Evolutionary conservation across 2,888 invertebrate species (phyloP).

Genomic region (Hirtodrosophila histrioides): DNA sequence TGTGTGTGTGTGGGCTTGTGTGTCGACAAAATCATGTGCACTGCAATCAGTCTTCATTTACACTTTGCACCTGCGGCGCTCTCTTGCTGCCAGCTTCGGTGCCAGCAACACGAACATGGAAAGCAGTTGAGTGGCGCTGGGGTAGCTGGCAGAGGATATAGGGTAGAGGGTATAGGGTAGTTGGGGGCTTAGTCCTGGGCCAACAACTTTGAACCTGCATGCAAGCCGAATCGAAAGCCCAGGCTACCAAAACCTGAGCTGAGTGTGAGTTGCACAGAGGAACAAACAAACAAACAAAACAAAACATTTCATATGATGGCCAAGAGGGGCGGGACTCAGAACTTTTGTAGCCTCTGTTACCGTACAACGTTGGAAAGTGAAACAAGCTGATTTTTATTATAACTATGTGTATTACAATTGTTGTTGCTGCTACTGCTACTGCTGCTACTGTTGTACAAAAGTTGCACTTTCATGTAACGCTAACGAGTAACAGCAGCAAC

Average conservation of each 20-base stretch:
- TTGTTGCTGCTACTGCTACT: slow-evolving; percentile 29
- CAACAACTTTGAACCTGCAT: slow-evolving; percentile 72
- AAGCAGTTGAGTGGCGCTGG: slow-evolving; percentile 47
- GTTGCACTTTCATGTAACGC: slow-evolving; percentile 75
- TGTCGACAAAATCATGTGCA: slow-evolving; percentile 72
- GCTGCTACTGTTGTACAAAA: slow-evolving; percentile 59
- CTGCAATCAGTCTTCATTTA: slow-evolving; percentile 82
- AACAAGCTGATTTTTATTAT: slow-evolving; percentile 74
- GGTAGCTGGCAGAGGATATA: slow-evolving; percentile 8
- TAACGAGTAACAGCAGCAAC: slow-evolving; percentile 60
- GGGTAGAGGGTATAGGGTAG: neutral
- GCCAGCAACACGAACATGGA: slow-evolving; percentile 57
- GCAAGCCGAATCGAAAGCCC: slow-evolving; percentile 45
- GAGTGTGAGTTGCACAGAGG: slow-evolving; percentile 47
- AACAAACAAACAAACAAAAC: slow-evolving; percentile 51
- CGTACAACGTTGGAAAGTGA: slow-evolving; percentile 50
- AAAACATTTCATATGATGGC: slow-evolving; percentile 40
- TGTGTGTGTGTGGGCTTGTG: slow-evolving; percentile 31
- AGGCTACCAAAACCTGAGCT: slow-evolving; percentile 33
- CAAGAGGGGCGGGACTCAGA: neutral
- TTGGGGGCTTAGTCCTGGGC: slow-evolving; percentile 15
- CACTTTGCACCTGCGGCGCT: slow-evolving; percentile 75
- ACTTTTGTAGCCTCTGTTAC: slow-evolving; percentile 34
- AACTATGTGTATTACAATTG: slow-evolving; percentile 65
- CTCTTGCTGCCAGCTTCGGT: slow-evolving; percentile 40